phyloP scores from a whole-genome alignment of 2,888 invertebrate genomes.

The Melikaiella ostensackeni region DNA sequence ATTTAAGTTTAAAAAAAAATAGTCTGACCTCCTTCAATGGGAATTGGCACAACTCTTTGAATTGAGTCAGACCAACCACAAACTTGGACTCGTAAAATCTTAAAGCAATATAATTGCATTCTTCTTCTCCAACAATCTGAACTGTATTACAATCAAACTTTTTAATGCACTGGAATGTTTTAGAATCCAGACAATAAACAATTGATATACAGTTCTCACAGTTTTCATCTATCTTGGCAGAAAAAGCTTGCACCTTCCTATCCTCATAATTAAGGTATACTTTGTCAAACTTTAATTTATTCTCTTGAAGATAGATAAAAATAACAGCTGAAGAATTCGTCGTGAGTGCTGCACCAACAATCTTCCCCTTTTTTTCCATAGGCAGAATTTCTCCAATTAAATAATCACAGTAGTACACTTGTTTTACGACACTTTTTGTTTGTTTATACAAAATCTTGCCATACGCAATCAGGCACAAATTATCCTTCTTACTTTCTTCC shows the following conservation, averaged over 20 bases:
- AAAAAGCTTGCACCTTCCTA: slow-evolving; percentile 52
- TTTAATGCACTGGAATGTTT: slow-evolving; percentile 59
- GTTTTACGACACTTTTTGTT: slow-evolving; percentile 49
- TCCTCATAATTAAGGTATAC: slow-evolving; percentile 53
- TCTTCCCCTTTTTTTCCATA: slow-evolving; percentile 53
- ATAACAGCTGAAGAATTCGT: slow-evolving; percentile 52
- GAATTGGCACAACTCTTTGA: slow-evolving; percentile 39
- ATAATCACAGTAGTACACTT: slow-evolving; percentile 60
- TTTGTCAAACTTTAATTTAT: slow-evolving; percentile 61
- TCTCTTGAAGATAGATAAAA: slow-evolving; percentile 55
- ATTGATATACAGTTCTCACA: slow-evolving; percentile 60
- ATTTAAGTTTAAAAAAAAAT: background rate
- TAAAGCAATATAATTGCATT: slow-evolving; percentile 59
- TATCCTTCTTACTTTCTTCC: slow-evolving; percentile 31
- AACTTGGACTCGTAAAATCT: slow-evolving; percentile 57
- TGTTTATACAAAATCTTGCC: slow-evolving; percentile 61
- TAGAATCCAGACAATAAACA: slow-evolving; percentile 58
- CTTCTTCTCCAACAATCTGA: slow-evolving; percentile 46
- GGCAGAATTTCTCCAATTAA: slow-evolving; percentile 60
- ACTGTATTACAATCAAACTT: slow-evolving; percentile 47
- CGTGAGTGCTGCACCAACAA: slow-evolving; percentile 60
- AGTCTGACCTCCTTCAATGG: slow-evolving; percentile 30
- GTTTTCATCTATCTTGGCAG: slow-evolving; percentile 53
- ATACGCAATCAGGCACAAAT: slow-evolving; percentile 64
- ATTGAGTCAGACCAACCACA: slow-evolving; percentile 58